Conservation (phyloP, 2,888 invertebrate genomes). For the Plagiodera versicolora region DNA sequence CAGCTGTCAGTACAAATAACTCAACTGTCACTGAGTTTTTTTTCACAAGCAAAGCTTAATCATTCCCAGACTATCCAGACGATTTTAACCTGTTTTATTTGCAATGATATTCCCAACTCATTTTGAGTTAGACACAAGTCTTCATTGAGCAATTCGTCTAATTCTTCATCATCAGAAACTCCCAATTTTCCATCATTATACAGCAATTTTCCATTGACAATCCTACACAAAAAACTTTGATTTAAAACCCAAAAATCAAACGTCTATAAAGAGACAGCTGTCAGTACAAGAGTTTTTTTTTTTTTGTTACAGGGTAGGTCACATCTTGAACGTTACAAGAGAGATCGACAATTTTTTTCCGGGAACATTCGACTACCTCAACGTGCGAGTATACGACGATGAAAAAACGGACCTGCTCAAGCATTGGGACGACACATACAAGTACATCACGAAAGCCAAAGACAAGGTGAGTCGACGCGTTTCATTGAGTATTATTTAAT, state of each 20-base stretch:
- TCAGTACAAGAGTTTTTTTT: not conserved
- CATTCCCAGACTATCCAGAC: too few relatives aligned
- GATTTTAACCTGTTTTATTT: too few relatives aligned
- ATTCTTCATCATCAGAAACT: too few relatives aligned
- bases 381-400: slow-evolving; percentile 95
- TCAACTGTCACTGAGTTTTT: too few relatives aligned
- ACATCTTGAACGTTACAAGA: slow-evolving; percentile 95
- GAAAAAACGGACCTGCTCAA: slow-evolving; percentile 95
- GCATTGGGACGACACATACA: slow-evolving; percentile 97
- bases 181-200: too few relatives aligned
- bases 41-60: too few relatives aligned
- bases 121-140: too few relatives aligned
- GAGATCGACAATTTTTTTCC: slow-evolving; percentile 99
- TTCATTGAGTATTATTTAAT: too few relatives aligned
- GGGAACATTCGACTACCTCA: slow-evolving; percentile 93
- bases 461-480: slow-evolving; percentile 62
- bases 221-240: too few relatives aligned
- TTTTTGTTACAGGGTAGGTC: slow-evolving; percentile 74
- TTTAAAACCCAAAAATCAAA: slow-evolving; percentile 10
- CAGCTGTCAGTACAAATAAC: not conserved
- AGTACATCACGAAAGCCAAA: slow-evolving; percentile 91
- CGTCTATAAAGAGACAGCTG: not conserved
- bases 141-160: too few relatives aligned
- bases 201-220: too few relatives aligned
- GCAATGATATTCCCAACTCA: too few relatives aligned